Evolutionary conservation across 2,888 invertebrate genomes (phyloP).

Genomic region (Meganola albula): DNA sequence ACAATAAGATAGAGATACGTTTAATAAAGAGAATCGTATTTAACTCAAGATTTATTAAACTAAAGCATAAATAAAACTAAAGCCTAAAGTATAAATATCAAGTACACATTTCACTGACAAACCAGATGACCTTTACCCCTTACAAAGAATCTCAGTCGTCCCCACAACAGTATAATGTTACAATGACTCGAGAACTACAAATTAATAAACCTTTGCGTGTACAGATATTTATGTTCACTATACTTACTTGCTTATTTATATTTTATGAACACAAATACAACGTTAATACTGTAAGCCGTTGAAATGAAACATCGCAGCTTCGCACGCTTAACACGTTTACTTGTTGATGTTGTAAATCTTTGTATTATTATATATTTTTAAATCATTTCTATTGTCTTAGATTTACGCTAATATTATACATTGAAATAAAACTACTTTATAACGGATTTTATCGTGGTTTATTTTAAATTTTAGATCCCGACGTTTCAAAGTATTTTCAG

Average conservation of each 20-base stretch:
- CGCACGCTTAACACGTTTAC: constrained; percentile 40
- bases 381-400: too few species aligned
- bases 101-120: neutral
- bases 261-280: constrained; percentile 30
- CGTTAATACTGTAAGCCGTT: constrained; percentile 29
- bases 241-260: constrained; percentile 40
- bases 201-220: neutral
- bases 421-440: too few species aligned
- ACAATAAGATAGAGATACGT: too few species aligned
- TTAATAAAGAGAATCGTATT: too few species aligned
- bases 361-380: too few species aligned
- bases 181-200: neutral
- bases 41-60: neutral
- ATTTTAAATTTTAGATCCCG: too few species aligned
- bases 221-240: too few species aligned
- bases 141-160: too few species aligned
- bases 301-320: constrained; percentile 51
- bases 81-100: neutral
- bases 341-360: too few species aligned
- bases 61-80: neutral
- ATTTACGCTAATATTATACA: too few species aligned
- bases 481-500: too few species aligned
- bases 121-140: neutral
- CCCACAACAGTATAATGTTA: neutral
- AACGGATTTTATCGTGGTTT: too few species aligned